Base-by-base conservation (phyloP, 1,140 invertebrate species). In the Carcinoscorpius rotundicauda region DNA sequence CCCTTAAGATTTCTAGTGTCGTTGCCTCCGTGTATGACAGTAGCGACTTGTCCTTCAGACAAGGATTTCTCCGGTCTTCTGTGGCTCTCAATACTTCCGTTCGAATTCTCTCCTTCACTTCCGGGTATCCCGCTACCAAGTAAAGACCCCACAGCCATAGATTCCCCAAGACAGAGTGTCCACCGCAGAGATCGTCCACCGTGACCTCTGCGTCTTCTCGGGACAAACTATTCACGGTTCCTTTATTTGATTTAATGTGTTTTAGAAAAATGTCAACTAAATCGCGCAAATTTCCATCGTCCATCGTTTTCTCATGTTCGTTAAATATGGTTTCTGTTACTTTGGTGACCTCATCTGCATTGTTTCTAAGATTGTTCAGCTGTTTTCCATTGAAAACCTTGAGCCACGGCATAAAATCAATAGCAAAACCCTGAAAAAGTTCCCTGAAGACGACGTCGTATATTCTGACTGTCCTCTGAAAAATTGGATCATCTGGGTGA, bases 391-490 rank as follows among this genome's bases (percentile, higher is more conserved):
- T 61, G 52, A 68, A 67, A 4, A 66, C 48, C 63, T 84, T 78
- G 1, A 93, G 71, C 81, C 87, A 88, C 0, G 91, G 91, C n/a
- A 95, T 74, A 73, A 94, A 91, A 72, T 95, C 92, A 0, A 90
- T 83, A 0, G 87, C 84, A 73, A 90, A 92, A 0, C 90, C 90
- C 73, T 90, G 86, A 73, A 93, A 93, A 59, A 94, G 75, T 73
- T 93, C 90, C 81, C 85, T 90, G 77, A 95, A 95, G 4, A 95
- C 87, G 62, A 85, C 82, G 71, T 93, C 90, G 72, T 92, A 94
- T 69, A 84, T 84, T 48, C 80, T 72, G 0, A 90, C 82, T 65
- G 88, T 81, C 63, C 82, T 78, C 6, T 75, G 73, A 75, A 90
- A 93, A 3, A 81, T 81, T 0, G 67, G 9, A 70, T 93, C 83